Conservation (phyloP, 2,113 vertebrate genomes). For the Sitta europaea region DNA sequence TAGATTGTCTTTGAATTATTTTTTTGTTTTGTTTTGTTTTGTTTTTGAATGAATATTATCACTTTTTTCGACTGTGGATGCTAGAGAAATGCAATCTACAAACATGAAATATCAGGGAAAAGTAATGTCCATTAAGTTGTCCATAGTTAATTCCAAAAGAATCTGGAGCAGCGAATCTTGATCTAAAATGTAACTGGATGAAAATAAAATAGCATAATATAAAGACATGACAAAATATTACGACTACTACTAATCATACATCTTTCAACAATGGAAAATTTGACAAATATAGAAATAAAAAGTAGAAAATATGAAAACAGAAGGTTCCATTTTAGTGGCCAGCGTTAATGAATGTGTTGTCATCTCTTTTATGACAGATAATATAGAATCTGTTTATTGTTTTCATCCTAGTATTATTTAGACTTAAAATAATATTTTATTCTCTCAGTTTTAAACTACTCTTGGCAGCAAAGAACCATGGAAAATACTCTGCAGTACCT, state of each 20-base stretch:
- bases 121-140: not conserved
- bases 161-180: not conserved
- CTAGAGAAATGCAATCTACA: not conserved
- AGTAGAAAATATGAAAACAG: not conserved
- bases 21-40: no score
- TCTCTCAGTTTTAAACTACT: not conserved
- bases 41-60: not conserved
- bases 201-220: not conserved
- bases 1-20: not conserved
- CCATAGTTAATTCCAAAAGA: not conserved
- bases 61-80: not conserved
- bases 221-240: not conserved
- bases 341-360: not conserved
- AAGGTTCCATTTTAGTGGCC: not conserved
- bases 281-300: not conserved
- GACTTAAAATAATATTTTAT: not conserved
- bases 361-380: not conserved
- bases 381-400: not conserved
- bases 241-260: not conserved
- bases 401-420: not conserved
- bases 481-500: not conserved
- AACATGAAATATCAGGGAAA: not conserved
- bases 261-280: not conserved
- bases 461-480: not conserved
- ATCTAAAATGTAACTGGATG: not conserved